These are phyloP conservation scores for Garra rufa DNA, from an alignment of 2,113 vertebrate genomes.

Conservation along the genomic window DNA sequence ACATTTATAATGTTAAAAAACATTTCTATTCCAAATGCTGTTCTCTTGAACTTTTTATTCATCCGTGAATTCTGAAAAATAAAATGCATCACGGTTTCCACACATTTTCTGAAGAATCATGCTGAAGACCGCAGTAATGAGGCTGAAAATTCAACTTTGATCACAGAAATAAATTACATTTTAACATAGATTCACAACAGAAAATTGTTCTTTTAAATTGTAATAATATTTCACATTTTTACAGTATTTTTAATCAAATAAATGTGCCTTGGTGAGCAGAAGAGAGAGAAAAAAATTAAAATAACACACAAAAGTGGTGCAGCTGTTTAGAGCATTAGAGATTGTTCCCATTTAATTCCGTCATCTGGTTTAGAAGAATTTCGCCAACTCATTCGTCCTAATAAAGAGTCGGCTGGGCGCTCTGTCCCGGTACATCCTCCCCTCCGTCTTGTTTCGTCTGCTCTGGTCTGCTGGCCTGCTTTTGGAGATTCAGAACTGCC, in stretches of 20 bases:
- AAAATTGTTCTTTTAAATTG: neutral
- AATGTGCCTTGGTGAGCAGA: neutral
- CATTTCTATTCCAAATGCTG: too few relatives aligned
- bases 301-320: neutral
- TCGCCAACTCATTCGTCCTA: neutral
- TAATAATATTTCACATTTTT: neutral
- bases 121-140: neutral
- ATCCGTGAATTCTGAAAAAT: too few relatives aligned
- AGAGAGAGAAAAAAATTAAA: neutral
- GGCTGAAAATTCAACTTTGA: neutral
- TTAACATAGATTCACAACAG: neutral
- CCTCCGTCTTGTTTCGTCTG: slow-evolving; percentile 1
- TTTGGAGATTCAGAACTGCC: neutral
- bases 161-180: neutral
- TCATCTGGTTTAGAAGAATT: neutral
- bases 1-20: too few relatives aligned
- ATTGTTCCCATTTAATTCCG: neutral
- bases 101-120: neutral
- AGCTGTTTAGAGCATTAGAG: neutral
- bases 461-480: neutral
- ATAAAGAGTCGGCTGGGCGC: neutral
- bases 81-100: too few relatives aligned
- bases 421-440: neutral
- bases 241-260: neutral
- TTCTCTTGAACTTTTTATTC: too few relatives aligned